Evolutionary conservation across 2,888 invertebrate genomes (phyloP), one percentile per base, ranked within the genome.

Genomic region (Linnaemya vulpina): DNA sequence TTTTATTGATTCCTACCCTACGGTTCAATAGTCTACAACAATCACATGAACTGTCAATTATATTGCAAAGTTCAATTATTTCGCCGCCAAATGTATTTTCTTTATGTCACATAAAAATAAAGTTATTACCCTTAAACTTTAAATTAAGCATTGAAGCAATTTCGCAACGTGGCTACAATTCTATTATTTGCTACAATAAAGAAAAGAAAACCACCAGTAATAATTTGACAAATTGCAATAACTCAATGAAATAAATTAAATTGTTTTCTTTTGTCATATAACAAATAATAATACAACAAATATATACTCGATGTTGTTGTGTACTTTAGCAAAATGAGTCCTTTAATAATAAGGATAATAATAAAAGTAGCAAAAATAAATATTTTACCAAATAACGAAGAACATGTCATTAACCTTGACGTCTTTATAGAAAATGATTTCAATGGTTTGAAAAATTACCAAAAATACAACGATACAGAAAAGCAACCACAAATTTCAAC

Each of bases 201-300:
- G 17, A 0, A 58, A 13, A 30, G 11, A 30, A 62, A 60, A 49
- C 20, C 55, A 53, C n/a, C 20, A 71, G 43, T 58, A 58, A 65
- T 82, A 84, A 84, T 84, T 80, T 80, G 80, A 80, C 84, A 84
- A 80, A 84, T 76, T 80, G 84, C 65, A 80, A 67, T 84, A 76
- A 76, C 75, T 80, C 71, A 76, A 76, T 80, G 55, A 71, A 80
- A 84, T 80, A 80, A 73, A 80, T 84, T 76, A 84, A 84, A 71
- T 84, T 80, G 55, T 62, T 67, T 76, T 73, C 58, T 55, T 84
- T 84, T 84, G 75, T 84, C 74, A 60, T 20, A 38, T 65, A 49
- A 20, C 68, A 70, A 65, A 17, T 9, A 65, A 17, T 9, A 65
- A 60, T 70, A 22, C 51, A 49, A 65, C 38, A 71, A 25, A 68